A percentile compares a stretch with the other conserved stretches of the same genome.
Conservation (phyloP, 2,113 vertebrate species). For the Struthio camelus region DNA sequence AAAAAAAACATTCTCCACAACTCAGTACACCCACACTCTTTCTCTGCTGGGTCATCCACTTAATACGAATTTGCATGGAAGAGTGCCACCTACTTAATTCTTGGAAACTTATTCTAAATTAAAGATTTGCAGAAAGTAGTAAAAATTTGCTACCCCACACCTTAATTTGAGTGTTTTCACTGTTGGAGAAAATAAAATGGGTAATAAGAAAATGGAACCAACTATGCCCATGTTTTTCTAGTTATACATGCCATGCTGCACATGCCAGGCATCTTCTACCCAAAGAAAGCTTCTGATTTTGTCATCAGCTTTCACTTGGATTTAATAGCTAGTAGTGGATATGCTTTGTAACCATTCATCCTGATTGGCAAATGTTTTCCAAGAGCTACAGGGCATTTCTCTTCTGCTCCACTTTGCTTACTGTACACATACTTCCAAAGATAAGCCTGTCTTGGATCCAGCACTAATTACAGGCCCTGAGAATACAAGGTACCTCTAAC, state of each 20-base stretch:
- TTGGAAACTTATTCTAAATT: neutral
- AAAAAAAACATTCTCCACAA: neutral
- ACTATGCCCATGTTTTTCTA: neutral
- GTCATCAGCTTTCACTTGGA: neutral
- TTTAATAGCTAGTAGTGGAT: neutral
- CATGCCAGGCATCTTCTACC: neutral
- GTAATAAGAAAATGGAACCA: neutral
- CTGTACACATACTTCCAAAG: neutral
- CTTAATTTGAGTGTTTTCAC: neutral
- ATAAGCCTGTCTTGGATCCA: neutral
- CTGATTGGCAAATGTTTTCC: conserved; percentile 18
- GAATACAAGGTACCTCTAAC: neutral
- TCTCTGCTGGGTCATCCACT: neutral
- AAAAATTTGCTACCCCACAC: neutral
- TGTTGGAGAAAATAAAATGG: neutral
- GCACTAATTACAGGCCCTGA: neutral
- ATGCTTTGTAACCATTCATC: neutral
- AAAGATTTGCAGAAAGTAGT: neutral
- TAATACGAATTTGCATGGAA: neutral
- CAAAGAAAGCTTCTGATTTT: neutral
- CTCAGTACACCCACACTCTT: neutral
- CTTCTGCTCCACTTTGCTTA: neutral
- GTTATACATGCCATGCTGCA: no score
- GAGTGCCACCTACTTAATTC: neutral
- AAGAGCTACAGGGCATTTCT: neutral